Evolutionary conservation across 2,113 vertebrate genomes (phyloP).

Genomic region (Labeo catla): DNA sequence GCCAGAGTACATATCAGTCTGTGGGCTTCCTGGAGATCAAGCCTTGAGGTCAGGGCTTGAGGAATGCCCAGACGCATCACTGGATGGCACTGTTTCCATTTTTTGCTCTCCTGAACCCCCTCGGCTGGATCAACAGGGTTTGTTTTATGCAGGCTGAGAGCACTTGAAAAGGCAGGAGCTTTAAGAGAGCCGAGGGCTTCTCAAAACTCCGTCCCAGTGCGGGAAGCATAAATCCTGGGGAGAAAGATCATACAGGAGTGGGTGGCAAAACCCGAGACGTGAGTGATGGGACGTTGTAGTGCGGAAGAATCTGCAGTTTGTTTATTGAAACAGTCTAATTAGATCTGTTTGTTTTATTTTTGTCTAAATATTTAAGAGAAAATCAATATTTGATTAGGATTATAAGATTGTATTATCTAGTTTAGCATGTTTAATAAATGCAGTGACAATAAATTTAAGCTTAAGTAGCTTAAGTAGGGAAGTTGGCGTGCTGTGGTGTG

Average conservation of each 20-base stretch:
- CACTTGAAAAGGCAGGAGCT: slow-evolving; percentile 62
- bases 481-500: neutral
- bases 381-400: neutral
- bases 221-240: slow-evolving; percentile 17
- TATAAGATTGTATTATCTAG: neutral
- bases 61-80: slow-evolving; percentile 94
- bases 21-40: slow-evolving; percentile 23
- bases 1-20: slow-evolving; percentile 39
- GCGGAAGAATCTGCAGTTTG: neutral
- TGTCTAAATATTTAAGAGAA: neutral
- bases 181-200: slow-evolving; percentile 45
- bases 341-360: neutral
- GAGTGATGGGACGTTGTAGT: neutral
- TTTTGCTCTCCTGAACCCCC: slow-evolving; percentile 77
- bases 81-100: slow-evolving; percentile 99
- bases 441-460: neutral
- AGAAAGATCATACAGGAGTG: slow-evolving; percentile 1
- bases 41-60: slow-evolving; percentile 73
- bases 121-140: slow-evolving; percentile 71
- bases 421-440: neutral
- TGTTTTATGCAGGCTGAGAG: slow-evolving; percentile 74
- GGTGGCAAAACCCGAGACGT: neutral
- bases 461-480: neutral
- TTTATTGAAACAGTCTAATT: neutral
- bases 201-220: slow-evolving; percentile 60